Conservation (phyloP, 2,113 vertebrate genomes). For the Thermophis baileyi region DNA sequence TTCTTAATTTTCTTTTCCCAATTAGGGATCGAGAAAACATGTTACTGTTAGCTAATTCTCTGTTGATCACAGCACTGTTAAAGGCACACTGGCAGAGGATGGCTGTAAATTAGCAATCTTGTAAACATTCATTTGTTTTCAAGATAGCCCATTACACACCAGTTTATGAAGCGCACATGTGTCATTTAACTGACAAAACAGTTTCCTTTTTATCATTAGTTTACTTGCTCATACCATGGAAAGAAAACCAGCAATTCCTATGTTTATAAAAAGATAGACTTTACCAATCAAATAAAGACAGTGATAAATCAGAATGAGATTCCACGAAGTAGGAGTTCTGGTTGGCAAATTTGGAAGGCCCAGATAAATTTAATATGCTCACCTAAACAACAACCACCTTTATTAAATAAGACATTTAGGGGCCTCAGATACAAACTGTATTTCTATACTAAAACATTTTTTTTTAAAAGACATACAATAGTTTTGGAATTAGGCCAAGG, state of each 20-base stretch:
- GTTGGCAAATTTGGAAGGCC: background rate
- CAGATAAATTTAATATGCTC: background rate
- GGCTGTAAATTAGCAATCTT: background rate
- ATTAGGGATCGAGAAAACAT: background rate
- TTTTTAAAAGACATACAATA: too few relatives aligned
- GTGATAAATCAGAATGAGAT: background rate
- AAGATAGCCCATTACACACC: background rate
- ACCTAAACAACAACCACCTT: background rate
- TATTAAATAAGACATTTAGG: background rate
- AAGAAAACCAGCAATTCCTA: background rate
- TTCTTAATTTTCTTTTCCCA: background rate
- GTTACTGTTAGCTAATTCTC: background rate
- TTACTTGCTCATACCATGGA: background rate
- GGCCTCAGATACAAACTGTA: background rate
- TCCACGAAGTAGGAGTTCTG: background rate
- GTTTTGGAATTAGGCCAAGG: background rate
- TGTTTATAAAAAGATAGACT: background rate
- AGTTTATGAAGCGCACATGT: background rate
- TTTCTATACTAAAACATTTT: background rate
- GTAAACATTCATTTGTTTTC: background rate
- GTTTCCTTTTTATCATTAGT: background rate
- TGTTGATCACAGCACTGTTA: background rate
- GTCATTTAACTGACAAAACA: background rate
- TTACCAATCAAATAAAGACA: background rate
- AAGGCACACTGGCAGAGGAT: background rate